phyloP scores from a whole-genome alignment of 2,797 vertebrate species.

The Melanotaenia pygmaea region DNA sequence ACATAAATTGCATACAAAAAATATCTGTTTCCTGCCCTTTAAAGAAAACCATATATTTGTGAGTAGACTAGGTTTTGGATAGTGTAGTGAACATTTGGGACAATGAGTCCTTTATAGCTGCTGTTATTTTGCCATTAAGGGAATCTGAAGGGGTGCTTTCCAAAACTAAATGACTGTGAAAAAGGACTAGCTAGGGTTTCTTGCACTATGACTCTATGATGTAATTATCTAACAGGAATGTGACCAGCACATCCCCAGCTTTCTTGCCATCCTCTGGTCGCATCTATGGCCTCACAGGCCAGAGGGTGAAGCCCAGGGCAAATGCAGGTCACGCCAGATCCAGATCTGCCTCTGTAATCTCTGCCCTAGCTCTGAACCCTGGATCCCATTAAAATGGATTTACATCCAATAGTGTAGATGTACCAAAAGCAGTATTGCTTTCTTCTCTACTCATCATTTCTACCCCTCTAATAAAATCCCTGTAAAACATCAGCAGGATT shows the following conservation, averaged over 20 bases:
- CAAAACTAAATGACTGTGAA: not conserved
- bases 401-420: constrained; percentile 85
- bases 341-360: constrained; percentile 82
- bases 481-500: constrained; percentile 52
- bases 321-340: constrained; percentile 79
- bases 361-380: constrained; percentile 83
- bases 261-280: not conserved
- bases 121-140: not conserved
- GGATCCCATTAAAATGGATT: constrained; percentile 88
- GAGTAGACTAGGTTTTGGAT: not conserved
- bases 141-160: not conserved
- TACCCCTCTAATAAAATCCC: constrained; percentile 58
- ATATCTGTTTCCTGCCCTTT: not conserved
- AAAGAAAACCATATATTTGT: not conserved
- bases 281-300: constrained; percentile 4
- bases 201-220: no score
- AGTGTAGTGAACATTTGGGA: constrained; percentile 9
- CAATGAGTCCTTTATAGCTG: constrained; percentile 8
- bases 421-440: constrained; percentile 77
- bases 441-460: constrained; percentile 72
- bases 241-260: not conserved
- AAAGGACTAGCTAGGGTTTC: not conserved
- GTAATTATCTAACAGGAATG: no score
- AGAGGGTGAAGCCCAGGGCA: constrained; percentile 60
- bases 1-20: not conserved